Percentiles rank a stretch among this genome's conserved stretches.
phyloP scores from a whole-genome alignment of 2,113 vertebrate species.

The Micromys minutus region DNA sequence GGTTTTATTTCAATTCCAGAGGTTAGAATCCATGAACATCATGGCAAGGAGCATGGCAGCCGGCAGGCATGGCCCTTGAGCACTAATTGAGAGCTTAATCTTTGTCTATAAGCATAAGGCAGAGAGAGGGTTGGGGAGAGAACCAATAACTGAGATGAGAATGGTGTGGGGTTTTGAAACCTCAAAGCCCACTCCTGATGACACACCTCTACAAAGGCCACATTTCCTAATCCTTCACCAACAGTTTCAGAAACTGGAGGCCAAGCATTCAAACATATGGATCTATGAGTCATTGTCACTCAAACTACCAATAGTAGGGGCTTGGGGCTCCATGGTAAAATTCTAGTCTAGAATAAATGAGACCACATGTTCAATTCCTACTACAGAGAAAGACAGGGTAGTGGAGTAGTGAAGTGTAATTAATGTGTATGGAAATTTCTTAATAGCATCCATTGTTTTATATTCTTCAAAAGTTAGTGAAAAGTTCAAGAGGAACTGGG shows the following conservation, averaged over 20 bases:
- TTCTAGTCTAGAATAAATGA: background rate
- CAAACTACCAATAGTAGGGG: background rate
- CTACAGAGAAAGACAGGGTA: too few species aligned
- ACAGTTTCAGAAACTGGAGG: background rate
- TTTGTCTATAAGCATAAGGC: background rate
- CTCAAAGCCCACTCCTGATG: background rate
- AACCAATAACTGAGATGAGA: background rate
- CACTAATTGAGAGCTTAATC: background rate
- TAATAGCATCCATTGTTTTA: background rate
- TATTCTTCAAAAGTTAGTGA: background rate
- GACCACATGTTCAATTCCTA: background rate
- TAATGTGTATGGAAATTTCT: background rate
- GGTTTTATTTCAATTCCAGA: background rate
- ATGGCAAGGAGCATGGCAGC: background rate
- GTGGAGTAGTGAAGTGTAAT: background rate
- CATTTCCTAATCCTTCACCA: background rate
- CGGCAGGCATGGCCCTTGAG: too few species aligned
- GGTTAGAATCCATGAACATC: background rate
- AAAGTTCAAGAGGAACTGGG: background rate
- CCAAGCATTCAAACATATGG: too few species aligned
- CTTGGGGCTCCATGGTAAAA: background rate
- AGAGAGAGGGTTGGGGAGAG: background rate
- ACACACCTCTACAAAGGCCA: background rate
- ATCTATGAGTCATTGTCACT: background rate
- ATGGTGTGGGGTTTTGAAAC: background rate